Conservation (phyloP, 2,888 invertebrate genomes). For the Rhagophthalmus giganteus region DNA sequence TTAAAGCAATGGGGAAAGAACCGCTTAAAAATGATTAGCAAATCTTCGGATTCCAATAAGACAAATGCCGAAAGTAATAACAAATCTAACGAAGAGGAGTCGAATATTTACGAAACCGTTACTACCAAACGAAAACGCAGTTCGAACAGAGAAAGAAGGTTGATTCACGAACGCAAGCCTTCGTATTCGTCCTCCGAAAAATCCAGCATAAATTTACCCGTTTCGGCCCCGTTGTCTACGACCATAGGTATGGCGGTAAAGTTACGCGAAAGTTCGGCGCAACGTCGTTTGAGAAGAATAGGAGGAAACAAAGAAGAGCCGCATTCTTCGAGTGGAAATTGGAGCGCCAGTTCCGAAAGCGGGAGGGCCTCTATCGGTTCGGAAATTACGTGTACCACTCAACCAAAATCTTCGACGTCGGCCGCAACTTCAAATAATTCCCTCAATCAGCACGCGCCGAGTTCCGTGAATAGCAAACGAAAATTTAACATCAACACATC, state of each 20-base stretch:
- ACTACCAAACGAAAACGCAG: constrained; percentile 65
- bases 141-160: constrained; percentile 65
- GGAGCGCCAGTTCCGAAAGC: constrained; percentile 92
- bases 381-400: constrained; percentile 74
- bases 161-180: constrained; percentile 74
- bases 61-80: constrained; percentile 54
- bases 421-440: constrained; percentile 72
- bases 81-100: constrained; percentile 65
- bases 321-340: constrained; percentile 90
- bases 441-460: constrained; percentile 66
- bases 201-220: constrained; percentile 63
- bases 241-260: constrained; percentile 69
- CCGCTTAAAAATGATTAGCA: constrained; percentile 73
- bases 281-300: constrained; percentile 69
- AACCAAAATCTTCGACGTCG: constrained; percentile 70
- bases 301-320: constrained; percentile 75
- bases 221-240: constrained; percentile 59
- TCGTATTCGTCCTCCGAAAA: constrained; percentile 75
- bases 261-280: constrained; percentile 73
- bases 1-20: constrained; percentile 85
- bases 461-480: constrained; percentile 67
- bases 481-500: constrained; percentile 72
- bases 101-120: constrained; percentile 68
- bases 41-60: constrained; percentile 60
- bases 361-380: constrained; percentile 84